These are phyloP conservation scores for Tenebrio molitor DNA, from an alignment of 1,140 invertebrate species.

Conservation along the genomic window DNA sequence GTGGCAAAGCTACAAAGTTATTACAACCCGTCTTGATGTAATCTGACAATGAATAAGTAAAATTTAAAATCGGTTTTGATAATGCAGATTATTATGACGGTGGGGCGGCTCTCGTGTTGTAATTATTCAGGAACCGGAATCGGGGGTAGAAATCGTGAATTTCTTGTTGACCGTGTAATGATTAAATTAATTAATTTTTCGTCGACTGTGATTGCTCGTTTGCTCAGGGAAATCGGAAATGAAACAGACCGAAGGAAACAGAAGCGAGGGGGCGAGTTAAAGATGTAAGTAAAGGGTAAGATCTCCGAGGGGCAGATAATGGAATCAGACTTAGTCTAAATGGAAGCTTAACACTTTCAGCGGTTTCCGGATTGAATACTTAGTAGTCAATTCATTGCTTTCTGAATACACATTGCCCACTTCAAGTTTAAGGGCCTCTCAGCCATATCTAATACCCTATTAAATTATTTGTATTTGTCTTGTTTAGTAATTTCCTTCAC, in stretches of 20 bases:
- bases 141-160: slow-evolving; percentile 14
- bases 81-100: slow-evolving; percentile 48
- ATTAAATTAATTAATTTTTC: slow-evolving; percentile 54
- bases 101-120: slow-evolving; percentile 2
- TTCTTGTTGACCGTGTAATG: slow-evolving; percentile 35
- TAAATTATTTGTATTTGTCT: slow-evolving; percentile 54
- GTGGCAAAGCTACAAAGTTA: slow-evolving; percentile 55
- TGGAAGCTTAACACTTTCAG: slow-evolving; percentile 63
- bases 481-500: slow-evolving; percentile 46
- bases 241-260: slow-evolving; percentile 41
- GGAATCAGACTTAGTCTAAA: slow-evolving; percentile 64
- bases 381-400: slow-evolving; percentile 62
- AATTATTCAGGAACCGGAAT: slow-evolving; percentile 25
- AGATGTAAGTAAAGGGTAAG: slow-evolving; percentile 58
- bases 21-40: slow-evolving; percentile 59
- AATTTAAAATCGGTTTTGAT: slow-evolving; percentile 59
- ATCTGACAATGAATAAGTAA: slow-evolving; percentile 61
- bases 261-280: slow-evolving; percentile 34
- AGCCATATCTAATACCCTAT: slow-evolving; percentile 53
- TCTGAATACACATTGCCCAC: slow-evolving; percentile 62
- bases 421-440: slow-evolving; percentile 52
- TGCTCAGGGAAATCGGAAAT: slow-evolving; percentile 48
- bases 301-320: slow-evolving; percentile 61
- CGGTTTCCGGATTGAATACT: slow-evolving; percentile 63
- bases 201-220: slow-evolving; percentile 52